Percentiles rank a stretch among this genome's conserved stretches.
These are phyloP conservation scores for Axis porcinus DNA, from an alignment of 2,113 vertebrate genomes.

Conservation along the genomic window DNA sequence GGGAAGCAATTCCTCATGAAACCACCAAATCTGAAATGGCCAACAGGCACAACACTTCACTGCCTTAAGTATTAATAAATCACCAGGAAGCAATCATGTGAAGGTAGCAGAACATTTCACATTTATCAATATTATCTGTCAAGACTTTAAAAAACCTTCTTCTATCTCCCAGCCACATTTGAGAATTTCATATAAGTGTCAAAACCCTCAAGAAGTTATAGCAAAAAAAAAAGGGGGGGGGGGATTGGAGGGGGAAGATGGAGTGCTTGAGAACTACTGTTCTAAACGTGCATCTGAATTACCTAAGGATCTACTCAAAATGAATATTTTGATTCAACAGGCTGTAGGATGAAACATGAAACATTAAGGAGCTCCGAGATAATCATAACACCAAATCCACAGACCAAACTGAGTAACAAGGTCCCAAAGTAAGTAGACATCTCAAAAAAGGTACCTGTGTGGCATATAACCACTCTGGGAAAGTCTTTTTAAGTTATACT, in stretches of 20 bases:
- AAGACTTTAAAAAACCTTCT: neutral
- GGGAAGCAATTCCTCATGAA: neutral
- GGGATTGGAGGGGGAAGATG: neutral
- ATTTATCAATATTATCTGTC: neutral
- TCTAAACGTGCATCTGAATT: neutral
- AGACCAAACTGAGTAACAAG: neutral
- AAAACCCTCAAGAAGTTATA: neutral
- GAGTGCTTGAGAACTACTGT: neutral
- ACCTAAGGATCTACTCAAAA: neutral
- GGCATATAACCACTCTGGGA: neutral
- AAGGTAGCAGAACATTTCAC: neutral
- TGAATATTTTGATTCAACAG: neutral
- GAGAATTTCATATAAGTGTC: neutral
- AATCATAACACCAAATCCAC: neutral
- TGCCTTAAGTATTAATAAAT: neutral
- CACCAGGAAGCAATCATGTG: neutral
- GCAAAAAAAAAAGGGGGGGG: neutral
- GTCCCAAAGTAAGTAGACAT: neutral
- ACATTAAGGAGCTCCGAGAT: neutral
- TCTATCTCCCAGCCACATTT: neutral
- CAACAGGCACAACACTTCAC: neutral
- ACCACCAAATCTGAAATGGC: slow-evolving; percentile 18
- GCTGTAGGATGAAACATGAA: neutral
- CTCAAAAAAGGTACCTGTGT: neutral
- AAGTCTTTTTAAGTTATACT: neutral